A percentile compares a stretch with the other conserved stretches of the same genome.
Conservation (phyloP, 1,140 invertebrate genomes). For the Drosophila mayri region DNA sequence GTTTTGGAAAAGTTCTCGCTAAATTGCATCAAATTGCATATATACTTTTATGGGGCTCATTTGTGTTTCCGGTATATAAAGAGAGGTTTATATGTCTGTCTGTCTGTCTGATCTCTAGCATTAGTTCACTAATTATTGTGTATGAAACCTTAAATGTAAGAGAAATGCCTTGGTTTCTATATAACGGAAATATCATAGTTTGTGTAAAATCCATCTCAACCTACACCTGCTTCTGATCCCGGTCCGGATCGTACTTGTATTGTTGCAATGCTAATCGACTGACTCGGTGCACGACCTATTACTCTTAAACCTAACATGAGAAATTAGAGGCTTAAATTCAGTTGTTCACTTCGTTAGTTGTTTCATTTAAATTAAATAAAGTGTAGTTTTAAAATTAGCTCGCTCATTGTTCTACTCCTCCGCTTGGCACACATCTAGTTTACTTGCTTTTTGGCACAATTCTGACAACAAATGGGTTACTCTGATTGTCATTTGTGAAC, state of each 20-base stretch:
- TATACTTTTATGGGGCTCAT: constrained; percentile 27
- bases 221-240: not conserved
- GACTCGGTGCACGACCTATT: constrained; percentile 73
- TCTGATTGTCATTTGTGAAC: constrained; percentile 78
- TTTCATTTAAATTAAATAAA: constrained; percentile 43
- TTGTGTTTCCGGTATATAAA: constrained; percentile 66
- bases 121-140: constrained; percentile 81
- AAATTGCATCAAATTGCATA: constrained; percentile 37
- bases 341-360: constrained; percentile 71
- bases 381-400: constrained; percentile 58
- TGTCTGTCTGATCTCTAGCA: constrained; percentile 72
- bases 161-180: constrained; percentile 79
- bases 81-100: constrained; percentile 65
- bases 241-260: constrained; percentile 33
- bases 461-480: constrained; percentile 66
- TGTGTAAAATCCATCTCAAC: constrained; percentile 47
- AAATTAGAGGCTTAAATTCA: constrained; percentile 71
- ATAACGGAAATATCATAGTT: constrained; percentile 73
- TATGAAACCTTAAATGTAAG: constrained; percentile 81
- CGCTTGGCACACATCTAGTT: constrained; percentile 45
- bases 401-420: constrained; percentile 12
- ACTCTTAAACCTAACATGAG: constrained; percentile 64
- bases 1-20: constrained; percentile 54
- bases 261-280: constrained; percentile 74
- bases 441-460: constrained; percentile 63